These are phyloP conservation scores for Gambusia holbrooki DNA, from an alignment of 2,113 vertebrate species.

Conservation along the genomic window DNA sequence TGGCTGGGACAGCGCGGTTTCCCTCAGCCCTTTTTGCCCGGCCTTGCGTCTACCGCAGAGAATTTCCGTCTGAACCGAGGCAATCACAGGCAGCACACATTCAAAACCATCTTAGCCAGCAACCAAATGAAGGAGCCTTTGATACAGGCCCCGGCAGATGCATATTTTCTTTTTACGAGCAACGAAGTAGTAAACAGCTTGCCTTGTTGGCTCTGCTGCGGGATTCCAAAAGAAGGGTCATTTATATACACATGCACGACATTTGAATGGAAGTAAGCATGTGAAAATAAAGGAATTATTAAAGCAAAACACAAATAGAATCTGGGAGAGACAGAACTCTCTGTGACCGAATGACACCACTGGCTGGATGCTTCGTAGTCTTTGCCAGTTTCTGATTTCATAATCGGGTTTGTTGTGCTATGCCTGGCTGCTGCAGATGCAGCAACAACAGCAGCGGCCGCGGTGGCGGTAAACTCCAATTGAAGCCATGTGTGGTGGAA, in stretches of 20 bases:
- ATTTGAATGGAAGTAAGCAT: not conserved
- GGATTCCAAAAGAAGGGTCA: conserved; percentile 52
- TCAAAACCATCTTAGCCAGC: conserved; percentile 54
- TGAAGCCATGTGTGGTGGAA: conserved; percentile 78
- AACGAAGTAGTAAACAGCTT: conserved; percentile 75
- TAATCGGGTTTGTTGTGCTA: conserved; percentile 66
- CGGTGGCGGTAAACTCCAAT: conserved; percentile 65
- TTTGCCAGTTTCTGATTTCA: conserved; percentile 65
- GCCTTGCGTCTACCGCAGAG: conserved; percentile 61
- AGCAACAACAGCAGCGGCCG: conserved; percentile 45
- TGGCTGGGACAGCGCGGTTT: conserved; percentile 66
- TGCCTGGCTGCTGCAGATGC: conserved; percentile 59
- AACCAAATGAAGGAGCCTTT: conserved; percentile 74
- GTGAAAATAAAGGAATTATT: too few species aligned
- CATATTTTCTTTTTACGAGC: conserved; percentile 76
- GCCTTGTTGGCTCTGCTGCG: conserved; percentile 59
- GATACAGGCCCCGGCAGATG: conserved; percentile 62
- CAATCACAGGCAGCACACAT: conserved; percentile 63
- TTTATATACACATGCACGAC: conserved; percentile 42
- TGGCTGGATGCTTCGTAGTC: conserved; percentile 5
- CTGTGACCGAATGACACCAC: not conserved
- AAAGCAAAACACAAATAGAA: conserved; percentile 3
- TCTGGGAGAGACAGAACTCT: conserved; percentile 9
- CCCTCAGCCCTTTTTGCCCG: conserved; percentile 50
- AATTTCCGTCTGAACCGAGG: conserved; percentile 58